Conservation (phyloP, 2,888 invertebrate species). For the Gari tellinella region DNA sequence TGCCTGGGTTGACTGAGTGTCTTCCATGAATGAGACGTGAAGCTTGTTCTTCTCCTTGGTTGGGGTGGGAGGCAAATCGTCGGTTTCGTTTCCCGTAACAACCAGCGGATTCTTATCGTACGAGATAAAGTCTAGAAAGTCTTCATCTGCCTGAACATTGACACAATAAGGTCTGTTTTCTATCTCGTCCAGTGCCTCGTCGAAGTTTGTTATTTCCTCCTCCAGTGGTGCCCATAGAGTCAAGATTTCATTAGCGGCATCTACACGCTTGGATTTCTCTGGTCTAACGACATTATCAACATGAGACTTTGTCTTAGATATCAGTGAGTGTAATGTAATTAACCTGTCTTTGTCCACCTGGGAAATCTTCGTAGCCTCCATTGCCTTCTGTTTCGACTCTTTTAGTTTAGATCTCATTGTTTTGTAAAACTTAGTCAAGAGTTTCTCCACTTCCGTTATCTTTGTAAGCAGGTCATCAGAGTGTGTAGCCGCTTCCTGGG, state of each 20-base stretch:
- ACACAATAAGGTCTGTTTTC: slow-evolving; percentile 54
- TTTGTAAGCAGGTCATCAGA: slow-evolving; percentile 49
- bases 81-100: slow-evolving; percentile 32
- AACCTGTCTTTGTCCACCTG: slow-evolving; percentile 46
- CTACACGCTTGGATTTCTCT: slow-evolving; percentile 41
- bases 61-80: slow-evolving; percentile 30
- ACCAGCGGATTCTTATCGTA: slow-evolving; percentile 50
- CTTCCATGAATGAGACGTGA: slow-evolving; percentile 12
- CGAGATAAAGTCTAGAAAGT: slow-evolving; percentile 55
- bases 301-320: slow-evolving; percentile 50
- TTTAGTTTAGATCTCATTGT: slow-evolving; percentile 53
- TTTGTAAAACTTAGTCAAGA: slow-evolving; percentile 52
- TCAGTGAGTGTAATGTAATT: slow-evolving; percentile 42
- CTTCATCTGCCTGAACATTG: slow-evolving; percentile 44
- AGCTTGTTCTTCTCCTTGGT: slow-evolving; percentile 35
- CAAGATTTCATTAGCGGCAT: slow-evolving; percentile 47
- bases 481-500: slow-evolving; percentile 47
- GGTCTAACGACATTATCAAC: slow-evolving; percentile 44
- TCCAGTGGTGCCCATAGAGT: slow-evolving; percentile 58
- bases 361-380: slow-evolving; percentile 56
- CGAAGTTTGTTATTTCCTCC: slow-evolving; percentile 52
- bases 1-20: slow-evolving; percentile 7
- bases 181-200: slow-evolving; percentile 48
- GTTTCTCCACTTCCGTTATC: slow-evolving; percentile 56
- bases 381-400: slow-evolving; percentile 55